Conservation (phyloP, 1,140 invertebrate species). For the Samia ricini region DNA sequence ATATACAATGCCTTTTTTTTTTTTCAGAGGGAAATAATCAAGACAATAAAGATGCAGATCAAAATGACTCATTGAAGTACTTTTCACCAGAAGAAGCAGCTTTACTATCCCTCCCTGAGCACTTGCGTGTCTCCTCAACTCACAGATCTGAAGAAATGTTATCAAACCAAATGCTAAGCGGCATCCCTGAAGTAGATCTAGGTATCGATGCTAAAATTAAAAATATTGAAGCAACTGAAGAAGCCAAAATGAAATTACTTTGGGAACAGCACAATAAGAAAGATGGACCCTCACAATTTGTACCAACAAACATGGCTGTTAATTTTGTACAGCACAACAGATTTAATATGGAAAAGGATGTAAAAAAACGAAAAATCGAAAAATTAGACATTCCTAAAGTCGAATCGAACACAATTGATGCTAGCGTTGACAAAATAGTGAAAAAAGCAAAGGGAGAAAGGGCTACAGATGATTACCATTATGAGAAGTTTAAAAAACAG, state of each 20-base stretch:
- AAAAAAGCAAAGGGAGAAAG: constrained; percentile 89
- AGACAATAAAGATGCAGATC: constrained; percentile 51
- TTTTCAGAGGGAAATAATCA: constrained; percentile 59
- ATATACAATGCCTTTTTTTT: constrained; percentile 20
- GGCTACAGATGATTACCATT: constrained; percentile 98
- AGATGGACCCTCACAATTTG: constrained; percentile 96
- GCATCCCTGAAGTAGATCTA: constrained; percentile 99
- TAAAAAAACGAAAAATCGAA: constrained; percentile 69
- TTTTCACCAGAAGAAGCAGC: constrained; percentile 92
- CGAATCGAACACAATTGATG: constrained; percentile 75
- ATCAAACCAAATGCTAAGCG: constrained; percentile 99
- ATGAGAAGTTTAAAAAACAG: constrained; percentile 97
- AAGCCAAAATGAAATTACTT: constrained; percentile 95
- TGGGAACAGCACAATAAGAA: constrained; percentile 94
- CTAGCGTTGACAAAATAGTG: constrained; percentile 78
- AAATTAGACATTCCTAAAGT: constrained; percentile 75
- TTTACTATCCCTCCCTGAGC: constrained; percentile 90
- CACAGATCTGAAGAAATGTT: constrained; percentile 98
- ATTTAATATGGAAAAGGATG: constrained; percentile 73
- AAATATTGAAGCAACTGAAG: constrained; percentile 99
- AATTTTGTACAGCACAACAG: constrained; percentile 97
- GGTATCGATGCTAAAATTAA: constrained; percentile 98
- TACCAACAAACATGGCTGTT: constrained; percentile 98
- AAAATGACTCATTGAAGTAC: constrained; percentile 81
- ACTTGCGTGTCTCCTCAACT: constrained; percentile 88